Conservation (phyloP, 2,113 vertebrate genomes). For the Stigmatopora nigra region DNA sequence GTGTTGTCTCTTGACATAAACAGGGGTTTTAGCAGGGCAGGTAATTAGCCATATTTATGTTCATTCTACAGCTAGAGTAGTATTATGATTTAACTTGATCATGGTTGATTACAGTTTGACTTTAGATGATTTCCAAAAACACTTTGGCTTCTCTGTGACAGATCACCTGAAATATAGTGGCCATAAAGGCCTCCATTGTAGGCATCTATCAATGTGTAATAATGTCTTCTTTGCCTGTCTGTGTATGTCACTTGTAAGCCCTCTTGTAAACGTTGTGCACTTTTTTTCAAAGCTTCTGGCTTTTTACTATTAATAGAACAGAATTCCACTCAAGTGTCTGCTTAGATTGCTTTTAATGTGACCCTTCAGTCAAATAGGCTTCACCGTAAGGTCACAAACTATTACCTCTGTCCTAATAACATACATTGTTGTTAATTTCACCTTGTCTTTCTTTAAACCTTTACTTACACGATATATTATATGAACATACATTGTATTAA, state of each 20-base stretch:
- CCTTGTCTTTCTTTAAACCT: conserved; percentile 9
- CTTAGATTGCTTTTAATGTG: conserved; percentile 46
- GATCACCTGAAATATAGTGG: conserved; percentile 11
- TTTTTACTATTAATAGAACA: conserved; percentile 63
- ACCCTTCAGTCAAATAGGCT: conserved; percentile 46
- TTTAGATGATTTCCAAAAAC: not conserved
- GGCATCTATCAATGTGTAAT: conserved; percentile 8
- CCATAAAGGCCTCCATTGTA: conserved; percentile 6
- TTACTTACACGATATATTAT: not conserved
- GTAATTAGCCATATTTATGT: not conserved
- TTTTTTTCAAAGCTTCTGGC: conserved; percentile 40
- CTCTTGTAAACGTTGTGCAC: conserved; percentile 43
- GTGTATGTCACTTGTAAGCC: conserved; percentile 45
- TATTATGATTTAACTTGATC: not conserved
- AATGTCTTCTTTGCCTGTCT: conserved; percentile 20
- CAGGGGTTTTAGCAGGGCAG: not conserved
- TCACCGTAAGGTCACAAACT: conserved; percentile 37
- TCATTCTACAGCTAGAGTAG: not conserved
- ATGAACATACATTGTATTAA: conserved; percentile 10
- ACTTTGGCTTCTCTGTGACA: conserved; percentile 13
- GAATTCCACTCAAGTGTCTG: conserved; percentile 46
- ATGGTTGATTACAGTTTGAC: not conserved
- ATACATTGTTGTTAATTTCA: conserved; percentile 51
- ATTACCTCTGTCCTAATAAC: conserved; percentile 30
- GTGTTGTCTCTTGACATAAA: not conserved